Evolutionary conservation across 2,113 vertebrate genomes (phyloP).

Genomic region (Entomyzon cyanotis): DNA sequence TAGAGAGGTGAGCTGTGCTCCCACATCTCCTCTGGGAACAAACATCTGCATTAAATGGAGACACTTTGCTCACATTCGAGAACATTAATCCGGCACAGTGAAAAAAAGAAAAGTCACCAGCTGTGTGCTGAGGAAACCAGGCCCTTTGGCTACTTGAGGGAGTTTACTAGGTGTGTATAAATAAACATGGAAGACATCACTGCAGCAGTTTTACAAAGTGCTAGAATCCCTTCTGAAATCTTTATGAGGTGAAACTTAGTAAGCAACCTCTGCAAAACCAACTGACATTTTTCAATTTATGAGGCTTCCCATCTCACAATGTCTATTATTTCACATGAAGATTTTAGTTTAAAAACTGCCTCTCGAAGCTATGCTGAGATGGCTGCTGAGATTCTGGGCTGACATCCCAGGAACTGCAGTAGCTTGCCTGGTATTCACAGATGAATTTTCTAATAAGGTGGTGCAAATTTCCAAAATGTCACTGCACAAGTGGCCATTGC

Average conservation of each 20-base stretch:
- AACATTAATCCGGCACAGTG: not conserved
- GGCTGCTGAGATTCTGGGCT: not conserved
- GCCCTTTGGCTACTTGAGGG: not conserved
- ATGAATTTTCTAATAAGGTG: not conserved
- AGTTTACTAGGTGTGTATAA: not conserved
- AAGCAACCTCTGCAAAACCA: not conserved
- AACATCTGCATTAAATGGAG: not conserved
- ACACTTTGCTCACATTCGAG: not conserved
- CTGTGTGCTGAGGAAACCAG: not conserved
- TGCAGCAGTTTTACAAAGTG: not conserved
- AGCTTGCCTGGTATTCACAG: conserved; percentile 2
- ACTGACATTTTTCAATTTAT: not conserved
- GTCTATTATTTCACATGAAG: not conserved
- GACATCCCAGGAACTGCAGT: not conserved
- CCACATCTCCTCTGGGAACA: not conserved
- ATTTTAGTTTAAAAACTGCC: not conserved
- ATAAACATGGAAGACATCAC: not conserved
- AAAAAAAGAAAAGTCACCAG: not conserved
- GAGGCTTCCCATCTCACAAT: not conserved
- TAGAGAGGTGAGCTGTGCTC: not conserved
- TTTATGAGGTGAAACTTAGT: conserved; percentile 46
- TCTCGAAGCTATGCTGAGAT: not conserved
- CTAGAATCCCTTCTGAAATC: not conserved
- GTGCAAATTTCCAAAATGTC: conserved; percentile 16
- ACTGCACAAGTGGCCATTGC: conserved; percentile 15